Evolutionary conservation across 1,140 invertebrate species (phyloP).

Genomic region (Aradophagus sp.): DNA sequence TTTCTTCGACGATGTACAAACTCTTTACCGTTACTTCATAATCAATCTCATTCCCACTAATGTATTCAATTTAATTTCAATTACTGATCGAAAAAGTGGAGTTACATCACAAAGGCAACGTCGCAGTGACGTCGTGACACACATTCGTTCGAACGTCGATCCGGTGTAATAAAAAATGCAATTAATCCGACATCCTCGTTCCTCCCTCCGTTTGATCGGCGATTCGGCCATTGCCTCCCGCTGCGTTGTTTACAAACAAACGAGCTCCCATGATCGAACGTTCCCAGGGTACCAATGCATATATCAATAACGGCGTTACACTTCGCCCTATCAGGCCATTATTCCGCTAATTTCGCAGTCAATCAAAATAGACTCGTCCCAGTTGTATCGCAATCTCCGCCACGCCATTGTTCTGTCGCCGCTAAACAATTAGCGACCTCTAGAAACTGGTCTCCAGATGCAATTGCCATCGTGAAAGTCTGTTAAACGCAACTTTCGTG

Average conservation of each 20-base stretch:
- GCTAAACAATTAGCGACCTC: constrained; percentile 37
- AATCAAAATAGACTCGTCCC: constrained; percentile 47
- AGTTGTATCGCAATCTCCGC: constrained; percentile 32
- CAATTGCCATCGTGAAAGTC: constrained; percentile 1
- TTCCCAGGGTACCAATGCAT: constrained; percentile 43
- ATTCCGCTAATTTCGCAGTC: constrained; percentile 44
- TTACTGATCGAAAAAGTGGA: too few species aligned
- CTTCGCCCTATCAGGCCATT: constrained; percentile 34
- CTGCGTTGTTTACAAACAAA: constrained; percentile 46
- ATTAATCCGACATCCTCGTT: too few species aligned
- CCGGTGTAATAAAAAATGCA: constrained; percentile 32
- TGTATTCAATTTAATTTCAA: too few species aligned
- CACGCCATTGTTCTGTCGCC: constrained; percentile 32
- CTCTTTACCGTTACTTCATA: too few species aligned
- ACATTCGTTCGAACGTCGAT: too few species aligned
- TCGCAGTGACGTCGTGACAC: too few species aligned
- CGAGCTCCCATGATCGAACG: constrained; percentile 22
- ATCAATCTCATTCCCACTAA: too few species aligned
- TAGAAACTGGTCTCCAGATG: constrained; percentile 15
- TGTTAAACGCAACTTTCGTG: constrained; percentile 18
- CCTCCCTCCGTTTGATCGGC: background rate
- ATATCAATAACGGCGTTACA: constrained; percentile 40
- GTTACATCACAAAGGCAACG: too few species aligned
- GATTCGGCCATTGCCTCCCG: constrained; percentile 21
- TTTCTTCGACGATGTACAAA: too few species aligned